These are phyloP conservation scores for Tinamus guttatus DNA, from an alignment of 2,113 vertebrate genomes.

Conservation along the genomic window DNA sequence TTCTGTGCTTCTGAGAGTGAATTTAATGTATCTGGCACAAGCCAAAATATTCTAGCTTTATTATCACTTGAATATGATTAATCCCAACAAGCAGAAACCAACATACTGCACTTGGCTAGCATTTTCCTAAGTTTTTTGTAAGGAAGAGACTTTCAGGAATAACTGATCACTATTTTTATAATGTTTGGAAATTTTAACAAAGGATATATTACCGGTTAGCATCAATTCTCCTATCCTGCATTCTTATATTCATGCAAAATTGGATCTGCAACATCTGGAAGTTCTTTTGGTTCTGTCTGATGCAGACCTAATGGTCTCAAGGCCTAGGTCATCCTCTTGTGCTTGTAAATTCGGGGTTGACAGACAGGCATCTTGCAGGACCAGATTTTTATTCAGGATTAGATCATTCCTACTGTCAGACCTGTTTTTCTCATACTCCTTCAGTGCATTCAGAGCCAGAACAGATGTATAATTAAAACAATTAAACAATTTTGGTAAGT, in stretches of 20 bases:
- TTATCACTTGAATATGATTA: not conserved
- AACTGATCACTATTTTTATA: not conserved
- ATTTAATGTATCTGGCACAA: not conserved
- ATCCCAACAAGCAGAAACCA: not conserved
- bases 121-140: not conserved
- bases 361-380: conserved; percentile 17
- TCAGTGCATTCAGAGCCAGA: not conserved
- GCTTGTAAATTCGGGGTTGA: conserved; percentile 19
- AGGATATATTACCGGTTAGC: not conserved
- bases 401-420: not conserved
- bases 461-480: not conserved
- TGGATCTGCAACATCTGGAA: conserved; percentile 12
- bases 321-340: not conserved
- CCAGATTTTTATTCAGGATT: conserved; percentile 28
- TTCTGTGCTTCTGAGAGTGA: not conserved
- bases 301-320: not conserved
- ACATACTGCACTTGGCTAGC: not conserved
- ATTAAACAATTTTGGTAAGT: not conserved
- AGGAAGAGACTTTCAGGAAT: not conserved
- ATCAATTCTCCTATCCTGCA: not conserved
- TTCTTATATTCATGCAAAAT: not conserved
- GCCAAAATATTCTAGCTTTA: not conserved
- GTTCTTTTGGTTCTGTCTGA: not conserved
- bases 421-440: not conserved
- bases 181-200: not conserved